Base-by-base conservation (phyloP, 2,113 vertebrate species). In the Colinus virginianus region DNA sequence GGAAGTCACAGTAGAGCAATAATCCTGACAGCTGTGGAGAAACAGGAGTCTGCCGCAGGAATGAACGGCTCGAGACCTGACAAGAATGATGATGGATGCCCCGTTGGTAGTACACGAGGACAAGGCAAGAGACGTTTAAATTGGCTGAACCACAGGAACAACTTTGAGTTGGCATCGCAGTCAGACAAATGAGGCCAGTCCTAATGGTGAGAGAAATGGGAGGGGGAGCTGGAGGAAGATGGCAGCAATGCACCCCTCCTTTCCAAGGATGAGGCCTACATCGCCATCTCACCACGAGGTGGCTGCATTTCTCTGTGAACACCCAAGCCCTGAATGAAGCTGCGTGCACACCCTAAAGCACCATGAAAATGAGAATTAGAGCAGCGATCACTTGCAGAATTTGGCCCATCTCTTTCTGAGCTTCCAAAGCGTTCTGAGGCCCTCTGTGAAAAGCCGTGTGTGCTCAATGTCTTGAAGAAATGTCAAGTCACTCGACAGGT, bases 11-110 rank as follows among this genome's bases (percentile, higher is more conserved):
- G 92, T 20, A 93, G 93, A 95, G 95, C 94, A 94, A 97, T 97
- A 97, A 97, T 96, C 87, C 94, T 96, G 95, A 97, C 96, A 97
- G 97, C 94, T 96, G 94, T 93, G 94, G 94, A 94, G 95, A 96
- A 96, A 91, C 88, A 92, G 90, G 95, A 96, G 92, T 28, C 77
- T 90, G 91, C 94, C 0, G 58, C 88, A 94, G 90, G 90, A 96
- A 82, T 1, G 69, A 94, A 79, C 0, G 25, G 71, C 94, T 95
- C 4, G 40, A 96, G 95, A 96, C 93, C 94, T 96, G 96, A 97
- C 95, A 84, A 68, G 95, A 96, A 97, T 91, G 92, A 85, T 94
- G 97, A 97, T 84, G 95, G 93, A 95, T 88, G 80, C 87, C 89
- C 95, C 66, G 9, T 87, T 94, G 95, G 95, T 90, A 80, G 84